phyloP scores from a whole-genome alignment of 1,140 invertebrate species.

The Ostrea edulis region DNA sequence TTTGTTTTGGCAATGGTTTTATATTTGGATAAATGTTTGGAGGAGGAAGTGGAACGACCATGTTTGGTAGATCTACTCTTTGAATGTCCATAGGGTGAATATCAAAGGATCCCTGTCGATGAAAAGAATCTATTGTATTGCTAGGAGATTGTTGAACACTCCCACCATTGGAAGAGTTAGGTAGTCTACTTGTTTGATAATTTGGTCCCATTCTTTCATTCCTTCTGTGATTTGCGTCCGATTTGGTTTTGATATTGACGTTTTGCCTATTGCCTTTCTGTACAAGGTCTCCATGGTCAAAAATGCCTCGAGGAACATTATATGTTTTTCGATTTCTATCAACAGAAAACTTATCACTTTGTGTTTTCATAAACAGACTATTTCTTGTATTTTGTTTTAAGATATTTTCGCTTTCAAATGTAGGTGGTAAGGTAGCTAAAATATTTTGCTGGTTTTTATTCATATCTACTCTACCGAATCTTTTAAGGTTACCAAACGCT shows the following conservation, averaged over 20 bases:
- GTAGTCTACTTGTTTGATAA: background rate
- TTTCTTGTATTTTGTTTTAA: background rate
- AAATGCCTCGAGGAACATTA: conserved; percentile 10
- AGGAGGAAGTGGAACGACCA: background rate
- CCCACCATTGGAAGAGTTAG: background rate
- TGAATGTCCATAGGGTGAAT: background rate
- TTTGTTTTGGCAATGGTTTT: background rate
- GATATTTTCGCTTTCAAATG: background rate
- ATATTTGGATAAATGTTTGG: background rate
- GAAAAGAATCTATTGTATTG: background rate
- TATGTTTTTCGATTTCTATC: background rate
- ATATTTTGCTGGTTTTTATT: background rate
- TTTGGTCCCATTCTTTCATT: background rate
- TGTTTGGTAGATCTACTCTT: background rate
- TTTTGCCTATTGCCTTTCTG: background rate
- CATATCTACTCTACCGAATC: background rate
- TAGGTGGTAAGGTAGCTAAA: conserved; percentile 6
- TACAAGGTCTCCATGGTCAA: background rate
- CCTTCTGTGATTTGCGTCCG: background rate
- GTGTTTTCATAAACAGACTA: background rate
- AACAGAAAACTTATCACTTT: background rate
- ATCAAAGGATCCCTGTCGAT: background rate
- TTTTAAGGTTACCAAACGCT: background rate
- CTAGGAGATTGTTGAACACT: background rate
- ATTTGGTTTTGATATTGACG: background rate